Percentiles rank a stretch among this genome's conserved stretches.
Evolutionary conservation across 2,888 invertebrate genomes (phyloP).

Genomic region (Hirtodrosophila confusa): DNA sequence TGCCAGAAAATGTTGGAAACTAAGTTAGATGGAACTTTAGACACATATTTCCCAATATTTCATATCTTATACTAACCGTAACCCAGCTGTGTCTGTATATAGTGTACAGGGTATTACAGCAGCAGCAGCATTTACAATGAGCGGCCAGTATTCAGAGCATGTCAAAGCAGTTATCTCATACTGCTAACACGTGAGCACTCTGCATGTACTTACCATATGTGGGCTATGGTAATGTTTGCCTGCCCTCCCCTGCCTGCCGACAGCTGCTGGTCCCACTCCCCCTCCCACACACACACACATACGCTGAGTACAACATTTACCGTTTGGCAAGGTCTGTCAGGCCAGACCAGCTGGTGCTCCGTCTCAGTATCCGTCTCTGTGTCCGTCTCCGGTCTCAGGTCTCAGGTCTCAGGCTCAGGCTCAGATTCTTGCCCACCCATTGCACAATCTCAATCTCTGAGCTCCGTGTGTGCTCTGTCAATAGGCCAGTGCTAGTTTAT

Average conservation of each 20-base stretch:
- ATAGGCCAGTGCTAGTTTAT: slow-evolving; percentile 74
- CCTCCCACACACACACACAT: slow-evolving; percentile 15
- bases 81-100: no score
- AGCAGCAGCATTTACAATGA: slow-evolving; percentile 48
- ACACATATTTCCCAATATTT: no score
- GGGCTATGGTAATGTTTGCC: slow-evolving; percentile 74
- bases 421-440: slow-evolving; percentile 76
- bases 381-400: slow-evolving; percentile 1
- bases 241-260: slow-evolving; percentile 35
- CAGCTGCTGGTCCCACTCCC: slow-evolving; percentile 20
- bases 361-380: neutral
- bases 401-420: slow-evolving; percentile 62
- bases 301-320: slow-evolving; percentile 63
- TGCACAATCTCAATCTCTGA: slow-evolving; percentile 74
- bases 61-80: no score
- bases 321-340: slow-evolving; percentile 70
- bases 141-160: slow-evolving; percentile 73
- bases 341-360: slow-evolving; percentile 64
- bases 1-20: no score
- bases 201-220: slow-evolving; percentile 44
- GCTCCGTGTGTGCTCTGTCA: slow-evolving; percentile 57
- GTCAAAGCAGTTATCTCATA: slow-evolving; percentile 66
- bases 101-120: slow-evolving; percentile 35
- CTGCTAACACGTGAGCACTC: slow-evolving; percentile 39
- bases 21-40: no score